Evolutionary conservation across 2,113 vertebrate genomes (phyloP).

Genomic region (Pica pica): DNA sequence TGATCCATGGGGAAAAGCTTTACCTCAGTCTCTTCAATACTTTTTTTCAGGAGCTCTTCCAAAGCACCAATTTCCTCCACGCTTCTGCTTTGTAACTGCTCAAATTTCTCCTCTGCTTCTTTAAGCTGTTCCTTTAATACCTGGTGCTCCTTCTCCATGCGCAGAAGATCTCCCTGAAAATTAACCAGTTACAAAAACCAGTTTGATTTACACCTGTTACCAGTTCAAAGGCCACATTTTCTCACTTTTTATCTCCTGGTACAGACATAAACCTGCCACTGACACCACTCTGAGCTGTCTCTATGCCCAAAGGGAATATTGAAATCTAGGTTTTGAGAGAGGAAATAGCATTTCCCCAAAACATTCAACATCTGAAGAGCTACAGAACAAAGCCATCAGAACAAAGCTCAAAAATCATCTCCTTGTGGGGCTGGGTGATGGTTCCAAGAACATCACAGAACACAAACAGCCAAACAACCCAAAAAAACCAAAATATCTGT

Average conservation of each 20-base stretch:
- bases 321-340: not conserved
- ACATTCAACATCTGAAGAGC: not conserved
- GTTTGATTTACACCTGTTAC: accelerated
- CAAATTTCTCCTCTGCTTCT: conserved; percentile 53
- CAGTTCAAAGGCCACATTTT: not conserved
- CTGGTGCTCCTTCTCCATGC: conserved; percentile 72
- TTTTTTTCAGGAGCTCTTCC: conserved; percentile 67
- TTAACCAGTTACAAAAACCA: not conserved
- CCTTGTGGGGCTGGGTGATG: not conserved
- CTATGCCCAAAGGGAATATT: not conserved
- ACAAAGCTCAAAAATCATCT: not conserved
- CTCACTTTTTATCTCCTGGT: not conserved
- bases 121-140: conserved; percentile 69
- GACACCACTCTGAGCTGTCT: not conserved
- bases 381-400: not conserved
- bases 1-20: not conserved
- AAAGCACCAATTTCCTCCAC: conserved; percentile 44
- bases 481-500: not conserved
- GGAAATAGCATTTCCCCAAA: not conserved
- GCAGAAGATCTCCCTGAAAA: conserved; percentile 81
- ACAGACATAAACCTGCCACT: not conserved
- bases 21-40: conserved; percentile 75
- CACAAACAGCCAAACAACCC: accelerated
- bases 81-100: conserved; percentile 39
- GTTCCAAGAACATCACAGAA: not conserved